Conservation (phyloP, 2,113 vertebrate species). For the Vimba vimba region DNA sequence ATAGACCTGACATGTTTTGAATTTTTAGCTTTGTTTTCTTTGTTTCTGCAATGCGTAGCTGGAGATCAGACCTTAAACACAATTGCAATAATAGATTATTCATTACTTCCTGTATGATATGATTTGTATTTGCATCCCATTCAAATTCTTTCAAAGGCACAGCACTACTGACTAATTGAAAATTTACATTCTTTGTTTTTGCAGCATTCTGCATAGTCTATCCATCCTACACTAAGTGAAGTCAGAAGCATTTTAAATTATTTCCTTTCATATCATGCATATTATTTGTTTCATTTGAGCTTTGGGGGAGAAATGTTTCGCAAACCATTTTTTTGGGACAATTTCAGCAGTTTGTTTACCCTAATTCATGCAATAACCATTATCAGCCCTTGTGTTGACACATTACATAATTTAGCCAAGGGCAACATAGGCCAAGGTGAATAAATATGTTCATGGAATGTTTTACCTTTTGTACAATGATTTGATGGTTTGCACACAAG, state of each 20-base stretch:
- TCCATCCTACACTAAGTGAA: not conserved
- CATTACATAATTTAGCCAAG: not conserved
- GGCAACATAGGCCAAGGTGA: not conserved
- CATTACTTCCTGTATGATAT: not conserved
- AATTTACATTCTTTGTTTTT: not conserved
- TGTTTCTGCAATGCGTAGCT: not conserved
- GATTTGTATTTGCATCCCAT: conserved; percentile 4
- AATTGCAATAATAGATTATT: not conserved
- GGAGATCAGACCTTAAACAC: conserved; percentile 8
- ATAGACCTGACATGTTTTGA: not conserved
- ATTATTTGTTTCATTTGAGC: conserved; percentile 1
- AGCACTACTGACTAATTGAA: conserved; percentile 14
- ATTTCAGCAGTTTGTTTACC: not conserved
- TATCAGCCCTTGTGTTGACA: conserved; percentile 4
- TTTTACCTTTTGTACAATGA: not conserved
- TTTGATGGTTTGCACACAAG: not conserved
- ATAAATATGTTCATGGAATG: not conserved
- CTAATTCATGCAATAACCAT: not conserved
- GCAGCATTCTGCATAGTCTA: not conserved
- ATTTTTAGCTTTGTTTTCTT: not conserved
- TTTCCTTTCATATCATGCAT: not conserved
- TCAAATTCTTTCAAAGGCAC: conserved; percentile 16
- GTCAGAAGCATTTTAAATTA: not conserved
- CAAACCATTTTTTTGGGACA: not conserved
- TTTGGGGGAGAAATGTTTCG: not conserved